A percentile compares a stretch with the other conserved stretches of the same genome.
These are phyloP conservation scores for Drosophila lutescens DNA, from an alignment of 2,888 invertebrate genomes.

Conservation along the genomic window DNA sequence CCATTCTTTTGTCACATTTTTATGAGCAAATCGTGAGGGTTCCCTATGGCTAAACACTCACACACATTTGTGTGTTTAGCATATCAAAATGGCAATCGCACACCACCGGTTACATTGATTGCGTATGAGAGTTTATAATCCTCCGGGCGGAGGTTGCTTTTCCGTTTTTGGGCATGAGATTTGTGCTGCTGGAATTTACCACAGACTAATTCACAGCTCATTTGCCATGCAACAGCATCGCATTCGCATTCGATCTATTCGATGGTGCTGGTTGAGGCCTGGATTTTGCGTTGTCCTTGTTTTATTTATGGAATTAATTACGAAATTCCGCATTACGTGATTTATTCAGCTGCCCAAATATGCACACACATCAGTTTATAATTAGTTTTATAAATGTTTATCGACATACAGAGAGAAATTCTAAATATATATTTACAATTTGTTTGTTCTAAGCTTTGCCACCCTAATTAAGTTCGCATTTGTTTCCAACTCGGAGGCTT, in stretches of 20 bases:
- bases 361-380: conserved; percentile 9
- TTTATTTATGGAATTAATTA: conserved; percentile 67
- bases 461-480: conserved; percentile 1
- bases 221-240: conserved; percentile 31
- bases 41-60: not conserved
- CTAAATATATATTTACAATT: conserved; percentile 2
- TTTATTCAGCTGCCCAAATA: conserved; percentile 15
- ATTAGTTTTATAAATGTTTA: conserved; percentile 16
- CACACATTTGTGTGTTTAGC: conserved; percentile 8
- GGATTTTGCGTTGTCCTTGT: conserved; percentile 11
- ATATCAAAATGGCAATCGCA: conserved; percentile 27
- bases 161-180: not conserved
- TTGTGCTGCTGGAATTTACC: conserved; percentile 9
- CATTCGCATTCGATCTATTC: conserved; percentile 11
- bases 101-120: conserved; percentile 32
- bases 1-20: conserved; percentile 28
- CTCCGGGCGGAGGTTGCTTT: conserved; percentile 9
- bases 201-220: conserved; percentile 33
- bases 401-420: not conserved
- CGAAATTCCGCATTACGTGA: conserved; percentile 30
- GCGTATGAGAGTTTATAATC: conserved; percentile 20
- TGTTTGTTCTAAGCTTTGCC: not conserved
- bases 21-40: conserved; percentile 18
- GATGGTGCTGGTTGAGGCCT: conserved; percentile 4
- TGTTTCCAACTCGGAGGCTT: not conserved